These are phyloP conservation scores for Hypothenemus hampei DNA, from an alignment of 1,140 invertebrate species.

Conservation along the genomic window DNA sequence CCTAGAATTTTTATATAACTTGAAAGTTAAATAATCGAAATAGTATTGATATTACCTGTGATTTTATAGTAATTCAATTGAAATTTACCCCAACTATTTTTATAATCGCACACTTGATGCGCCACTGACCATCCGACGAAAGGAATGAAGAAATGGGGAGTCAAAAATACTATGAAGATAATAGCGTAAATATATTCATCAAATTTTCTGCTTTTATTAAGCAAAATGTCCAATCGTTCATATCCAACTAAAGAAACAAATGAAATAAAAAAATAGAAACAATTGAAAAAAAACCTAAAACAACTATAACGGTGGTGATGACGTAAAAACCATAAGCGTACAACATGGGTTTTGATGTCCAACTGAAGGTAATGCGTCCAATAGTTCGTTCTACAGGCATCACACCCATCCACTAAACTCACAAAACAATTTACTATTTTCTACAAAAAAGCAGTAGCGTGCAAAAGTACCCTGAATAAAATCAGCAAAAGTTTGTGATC, in stretches of 20 bases:
- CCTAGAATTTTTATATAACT: no score
- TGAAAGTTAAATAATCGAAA: no score
- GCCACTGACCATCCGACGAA: constrained; percentile 61
- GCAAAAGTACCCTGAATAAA: constrained; percentile 47
- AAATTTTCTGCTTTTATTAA: constrained; percentile 52
- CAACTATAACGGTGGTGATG: constrained; percentile 49
- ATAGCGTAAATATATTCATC: constrained; percentile 61
- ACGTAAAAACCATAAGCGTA: constrained; percentile 57
- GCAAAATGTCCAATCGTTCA: constrained; percentile 52
- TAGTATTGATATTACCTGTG: constrained; percentile 40
- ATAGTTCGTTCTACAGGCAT: constrained; percentile 52
- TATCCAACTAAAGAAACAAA: constrained; percentile 49
- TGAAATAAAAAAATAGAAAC: not conserved
- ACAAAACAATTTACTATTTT: not conserved
- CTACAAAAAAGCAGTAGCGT: not conserved
- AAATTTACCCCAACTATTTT: constrained; percentile 56
- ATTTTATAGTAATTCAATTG: constrained; percentile 44
- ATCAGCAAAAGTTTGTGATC: constrained; percentile 57
- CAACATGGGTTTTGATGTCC: constrained; percentile 52
- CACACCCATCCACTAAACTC: constrained; percentile 49
- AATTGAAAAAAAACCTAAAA: constrained; percentile 11
- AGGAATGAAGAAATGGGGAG: constrained; percentile 60
- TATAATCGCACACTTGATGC: constrained; percentile 57
- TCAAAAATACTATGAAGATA: constrained; percentile 56
- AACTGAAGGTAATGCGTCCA: constrained; percentile 55